These are phyloP conservation scores for Theropithecus gelada DNA, from an alignment of 2,113 vertebrate species.

Conservation along the genomic window DNA sequence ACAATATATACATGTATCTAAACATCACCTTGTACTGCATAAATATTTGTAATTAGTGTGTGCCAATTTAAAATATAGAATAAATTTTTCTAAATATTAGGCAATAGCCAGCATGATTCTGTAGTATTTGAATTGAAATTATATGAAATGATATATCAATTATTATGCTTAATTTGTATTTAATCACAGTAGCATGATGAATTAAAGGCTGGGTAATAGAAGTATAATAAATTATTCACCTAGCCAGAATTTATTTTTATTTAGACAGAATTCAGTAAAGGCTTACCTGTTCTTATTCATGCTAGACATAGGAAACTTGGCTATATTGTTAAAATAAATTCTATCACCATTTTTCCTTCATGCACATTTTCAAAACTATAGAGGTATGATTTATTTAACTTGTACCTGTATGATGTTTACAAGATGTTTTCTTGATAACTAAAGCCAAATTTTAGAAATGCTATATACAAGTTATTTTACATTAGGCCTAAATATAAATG, in stretches of 20 bases:
- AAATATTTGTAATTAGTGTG: background rate
- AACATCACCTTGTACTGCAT: background rate
- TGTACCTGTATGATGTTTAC: background rate
- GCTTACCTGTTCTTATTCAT: background rate
- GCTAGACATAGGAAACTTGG: background rate
- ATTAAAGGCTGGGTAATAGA: background rate
- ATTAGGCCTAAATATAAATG: background rate
- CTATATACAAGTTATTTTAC: background rate
- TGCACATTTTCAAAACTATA: background rate
- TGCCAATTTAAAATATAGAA: background rate
- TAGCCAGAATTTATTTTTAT: background rate
- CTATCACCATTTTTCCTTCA: background rate
- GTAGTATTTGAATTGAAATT: conserved; percentile 41
- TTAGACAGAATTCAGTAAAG: background rate
- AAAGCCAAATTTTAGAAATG: conserved; percentile 32
- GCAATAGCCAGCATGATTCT: background rate
- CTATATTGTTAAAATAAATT: background rate
- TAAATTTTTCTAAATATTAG: background rate
- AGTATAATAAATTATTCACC: background rate
- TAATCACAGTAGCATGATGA: background rate
- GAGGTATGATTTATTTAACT: background rate
- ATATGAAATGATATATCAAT: background rate
- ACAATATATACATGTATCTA: background rate
- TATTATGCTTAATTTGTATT: background rate
- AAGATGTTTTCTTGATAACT: background rate